Conservation (phyloP, 2,888 invertebrate genomes). For the Drosophila prolongata region DNA sequence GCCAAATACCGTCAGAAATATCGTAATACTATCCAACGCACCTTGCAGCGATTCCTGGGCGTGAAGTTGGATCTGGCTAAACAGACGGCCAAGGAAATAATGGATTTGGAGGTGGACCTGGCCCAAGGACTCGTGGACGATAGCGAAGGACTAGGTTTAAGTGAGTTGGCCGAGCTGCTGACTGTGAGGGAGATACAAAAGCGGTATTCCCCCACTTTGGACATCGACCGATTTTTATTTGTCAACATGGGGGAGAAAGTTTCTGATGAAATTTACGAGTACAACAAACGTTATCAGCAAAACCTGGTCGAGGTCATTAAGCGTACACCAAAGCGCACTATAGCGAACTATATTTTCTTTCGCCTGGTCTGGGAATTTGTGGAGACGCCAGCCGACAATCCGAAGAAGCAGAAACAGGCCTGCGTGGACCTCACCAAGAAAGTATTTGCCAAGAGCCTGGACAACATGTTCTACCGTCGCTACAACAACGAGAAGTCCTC, state of each 20-base stretch:
- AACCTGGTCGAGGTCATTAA: conserved; percentile 65
- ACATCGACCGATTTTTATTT: conserved; percentile 68
- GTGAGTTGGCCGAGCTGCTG: conserved; percentile 46
- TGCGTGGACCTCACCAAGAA: conserved; percentile 67
- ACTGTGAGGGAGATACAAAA: conserved; percentile 60
- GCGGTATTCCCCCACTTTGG: conserved; percentile 63
- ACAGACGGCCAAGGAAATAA: conserved; percentile 65
- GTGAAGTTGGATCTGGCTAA: conserved; percentile 50
- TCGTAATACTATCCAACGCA: conserved; percentile 38
- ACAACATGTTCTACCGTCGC: conserved; percentile 79
- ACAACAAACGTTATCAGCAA: conserved; percentile 57
- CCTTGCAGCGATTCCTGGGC: conserved; percentile 59
- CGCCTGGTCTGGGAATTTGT: conserved; percentile 67
- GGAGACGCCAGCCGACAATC: conserved; percentile 32
- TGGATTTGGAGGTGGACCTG: conserved; percentile 77
- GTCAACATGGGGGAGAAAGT: conserved; percentile 62
- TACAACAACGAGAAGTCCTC: conserved; percentile 67
- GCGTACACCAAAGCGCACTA: conserved; percentile 51
- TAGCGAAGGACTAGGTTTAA: conserved; percentile 44
- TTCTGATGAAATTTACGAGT: conserved; percentile 65
- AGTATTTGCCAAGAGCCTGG: conserved; percentile 78
- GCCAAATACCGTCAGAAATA: conserved; percentile 26
- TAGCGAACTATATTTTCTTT: conserved; percentile 82
- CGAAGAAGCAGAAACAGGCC: conserved; percentile 33
- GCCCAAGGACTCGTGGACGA: conserved; percentile 72